Base-by-base conservation (phyloP, 2,113 vertebrate species). In the Tyto alba region DNA sequence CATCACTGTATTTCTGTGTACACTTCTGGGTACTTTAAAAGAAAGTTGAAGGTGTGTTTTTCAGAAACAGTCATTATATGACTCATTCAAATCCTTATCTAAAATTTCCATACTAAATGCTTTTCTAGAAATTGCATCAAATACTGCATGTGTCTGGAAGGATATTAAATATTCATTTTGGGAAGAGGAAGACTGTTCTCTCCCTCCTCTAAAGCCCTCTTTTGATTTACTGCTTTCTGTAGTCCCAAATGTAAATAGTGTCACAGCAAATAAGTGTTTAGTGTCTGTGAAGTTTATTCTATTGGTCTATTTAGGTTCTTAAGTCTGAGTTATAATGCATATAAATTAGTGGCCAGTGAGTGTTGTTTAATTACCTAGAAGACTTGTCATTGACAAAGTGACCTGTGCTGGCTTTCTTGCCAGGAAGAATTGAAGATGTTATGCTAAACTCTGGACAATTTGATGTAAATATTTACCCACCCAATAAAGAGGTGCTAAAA, bases 221-320 rank as follows among this genome's bases (percentile, higher is more conserved):
- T 50, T 85, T 95, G 96, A 95, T 95, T 96, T 95, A 97, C 67
- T 93, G 75, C 87, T 92, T 91, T 96, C 78, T 88, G 38, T 47
- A 85, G 81, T 67, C 59, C 38, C 26, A 6, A 91, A 93, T 48
- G 89, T 96, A 96, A 96, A 96, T 63, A 96, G 23, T 96, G 94
- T 96, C 95, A 95, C 74, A 94, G 93, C 89, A 95, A 97, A 96
- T 96, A 93, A 94, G 95, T 96, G 95, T 96, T 97, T 95, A 95
- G 94, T 85, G 89, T 95, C 96, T 88, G 55, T 80, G 71, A 84
- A 82, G 94, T 95, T 97, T 96, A 96, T 95, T 91, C 94, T 84
- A 93, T 93, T 88, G 73, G 68, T 86, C 89, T 94, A 90, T 84
- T 85, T 92, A 91, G 79, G 89, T 92, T 96, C 82, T 96, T 95